Base-by-base conservation (phyloP, 2,888 invertebrate genomes). In the Drymonia ruficornis region DNA sequence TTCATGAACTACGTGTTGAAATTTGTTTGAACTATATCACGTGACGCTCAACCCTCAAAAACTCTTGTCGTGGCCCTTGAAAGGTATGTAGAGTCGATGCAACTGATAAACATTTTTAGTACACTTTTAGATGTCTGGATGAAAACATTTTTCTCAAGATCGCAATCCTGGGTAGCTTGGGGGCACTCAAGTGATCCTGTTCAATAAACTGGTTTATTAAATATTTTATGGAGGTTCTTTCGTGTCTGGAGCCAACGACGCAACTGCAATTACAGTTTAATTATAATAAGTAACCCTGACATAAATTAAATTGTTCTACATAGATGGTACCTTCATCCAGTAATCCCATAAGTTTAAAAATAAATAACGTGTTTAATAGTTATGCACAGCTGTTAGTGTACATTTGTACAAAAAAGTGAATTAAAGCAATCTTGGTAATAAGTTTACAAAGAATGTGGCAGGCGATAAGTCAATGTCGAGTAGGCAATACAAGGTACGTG, bases 1-100 rank as follows among this genome's bases (percentile, higher is more conserved):
- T 91, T 91, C 87, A 90, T 91, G 84, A 90, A 91, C 91, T 86
- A 81, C 86, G 89, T 91, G 90, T 88, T 89, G 71, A 83, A 84
- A 86, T 82, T 89, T 86, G 88, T 89, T 91, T 84, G 86, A 89
- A 88, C 88, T 85, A 79, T 82, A 78, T 78, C 83, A 78, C 87
- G 87, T 89, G 87, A 83, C 78, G 81, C 78, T 71, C 70, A 73
- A 70, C 68, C 67, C 67, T 75, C 72, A 66, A 70, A 65, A 60
- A 65, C 66, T 67, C 65, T 69, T 70, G 67, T 73, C 70, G 70
- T 70, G 73, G 69, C 67, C 71, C 72, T 73, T 65, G 55, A 28
- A 72, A 84, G 89, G 90, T 91, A 88, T 59, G 90, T 87, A 73
- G 45, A 60, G 55, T 50, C n/a, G 9, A 40, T 40, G 16, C 44